Base-by-base conservation (phyloP, 2,797 vertebrate genomes). In the Carapus acus region DNA sequence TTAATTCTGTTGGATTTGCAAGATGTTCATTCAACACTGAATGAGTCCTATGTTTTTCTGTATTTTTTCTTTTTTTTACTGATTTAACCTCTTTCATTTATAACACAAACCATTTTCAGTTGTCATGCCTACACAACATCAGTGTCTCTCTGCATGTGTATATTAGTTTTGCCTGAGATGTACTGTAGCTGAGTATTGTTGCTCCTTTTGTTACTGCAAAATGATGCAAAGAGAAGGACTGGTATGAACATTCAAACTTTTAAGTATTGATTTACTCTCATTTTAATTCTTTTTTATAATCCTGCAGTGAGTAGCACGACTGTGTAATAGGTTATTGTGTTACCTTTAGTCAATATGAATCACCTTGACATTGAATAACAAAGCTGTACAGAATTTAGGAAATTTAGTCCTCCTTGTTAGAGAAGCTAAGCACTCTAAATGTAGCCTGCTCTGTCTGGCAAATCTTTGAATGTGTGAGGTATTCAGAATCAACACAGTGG, bases 151-250 rank as follows among this genome's bases (percentile, higher is more conserved):
- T 33, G 14, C 31, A 41, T n/a, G 8, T 47, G 18, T 38, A 19
- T 20, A 24, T 12, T 57, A 44, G 14, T 37, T 41, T 41, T 60
- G n/a, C 40, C 6, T n/a, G 18, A 38, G 58, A 40, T 4, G 0
- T 31, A 2, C 29, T 2, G 21, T 2, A 11, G 34, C 1, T 27
- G 7, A 22, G 40, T 2, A 22, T 2, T 18, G 43, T 53, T 44
- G 7, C 24, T 61, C 37, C 8, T 55, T 49, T 49, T 55, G n/a
- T 56, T 58, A 31, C 18, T 24, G 9, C 33, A 43, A 56, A 20
- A 1, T 51, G 14, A 7, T 49, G 16, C 38, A 59, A 19, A 54
- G 7, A 22, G 41, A 37, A 15, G 52, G 31, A 20, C n/a, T 57
- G 18, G 19, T 43, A 43, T 43, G 7, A 41, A n/a, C 21, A 20